Evolutionary conservation across 2,113 vertebrate species (phyloP), one percentile per base, ranked within the genome.

Genomic region (Herpailurus yagouaroundi): DNA sequence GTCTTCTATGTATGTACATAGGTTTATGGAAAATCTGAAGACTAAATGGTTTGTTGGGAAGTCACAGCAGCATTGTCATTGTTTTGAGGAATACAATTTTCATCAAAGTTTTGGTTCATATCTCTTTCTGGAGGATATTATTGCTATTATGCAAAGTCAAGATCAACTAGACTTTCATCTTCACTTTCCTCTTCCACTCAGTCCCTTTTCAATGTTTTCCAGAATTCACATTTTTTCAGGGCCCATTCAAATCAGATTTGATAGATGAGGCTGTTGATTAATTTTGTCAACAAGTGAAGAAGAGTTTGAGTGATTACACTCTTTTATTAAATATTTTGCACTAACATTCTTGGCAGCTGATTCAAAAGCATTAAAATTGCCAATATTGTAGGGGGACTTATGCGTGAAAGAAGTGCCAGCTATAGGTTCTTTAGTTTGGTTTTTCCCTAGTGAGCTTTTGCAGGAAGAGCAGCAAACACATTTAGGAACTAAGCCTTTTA

Each of bases 211-310:
- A 98, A 18, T 13, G 97, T 89, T 94, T 98, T 98, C 93, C 98
- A 96, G 96, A 98, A 98, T 83, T 98, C 98, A 95, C 97, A 98
- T 71, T 98, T 99, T 96, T 98, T 98, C 96, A 41, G 95, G 97
- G 21, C 96, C 82, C 84, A 91, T 98, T 95, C 97, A 98, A 69
- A 98, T 98, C 87, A 98, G 93, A 97, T 98, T 98, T 91, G 89
- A 98, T 98, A 99, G 95, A 88, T 96, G 96, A 97, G 97, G 98
- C 18, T 87, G 14, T 84, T 98, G 98, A 91, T 96, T 97, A 98
- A 97, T 95, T 98, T 98, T 98, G 84, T 98, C 98, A 96, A 98
- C 76, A 92, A 97, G 97, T 13, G 97, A 99, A 94, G 96, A 98
- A 60, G 96, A 99, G 97, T 97, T 98, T 97, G 98, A 98, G 38